Evolutionary conservation across 2,797 vertebrate genomes (phyloP).

Genomic region (Bryconaethiops microstoma): DNA sequence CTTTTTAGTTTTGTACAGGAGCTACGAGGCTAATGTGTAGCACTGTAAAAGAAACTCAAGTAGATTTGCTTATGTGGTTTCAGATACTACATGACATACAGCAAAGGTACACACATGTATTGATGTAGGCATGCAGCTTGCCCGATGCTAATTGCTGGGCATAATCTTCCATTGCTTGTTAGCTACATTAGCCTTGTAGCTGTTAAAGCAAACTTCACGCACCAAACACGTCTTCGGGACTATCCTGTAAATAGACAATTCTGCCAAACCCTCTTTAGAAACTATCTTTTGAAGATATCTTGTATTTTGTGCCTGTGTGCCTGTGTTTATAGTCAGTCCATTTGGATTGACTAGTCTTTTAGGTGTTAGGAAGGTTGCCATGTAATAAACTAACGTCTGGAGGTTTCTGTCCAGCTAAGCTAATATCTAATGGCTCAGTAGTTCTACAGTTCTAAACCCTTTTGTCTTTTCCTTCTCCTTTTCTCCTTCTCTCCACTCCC

Average conservation of each 20-base stretch:
- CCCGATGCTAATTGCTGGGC: background rate
- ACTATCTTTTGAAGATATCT: too few species aligned
- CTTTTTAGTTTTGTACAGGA: background rate
- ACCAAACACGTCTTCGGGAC: background rate
- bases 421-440: background rate
- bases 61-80: background rate
- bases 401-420: too few species aligned
- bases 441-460: slow-evolving; percentile 67
- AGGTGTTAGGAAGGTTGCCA: background rate
- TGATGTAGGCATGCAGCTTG: background rate
- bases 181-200: background rate
- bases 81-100: too few species aligned
- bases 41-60: too few species aligned
- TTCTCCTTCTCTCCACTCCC: slow-evolving; percentile 21
- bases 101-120: too few species aligned
- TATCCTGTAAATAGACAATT: background rate
- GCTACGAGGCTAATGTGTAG: background rate
- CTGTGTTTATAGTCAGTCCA: too few species aligned
- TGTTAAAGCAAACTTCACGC: background rate
- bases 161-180: background rate
- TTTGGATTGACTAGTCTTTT: too few species aligned
- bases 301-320: too few species aligned
- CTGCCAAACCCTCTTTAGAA: too few species aligned
- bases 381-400: background rate
- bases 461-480: slow-evolving; percentile 74